Evolutionary conservation across 1,140 invertebrate genomes (phyloP).

Genomic region (Eurosta solidaginis): DNA sequence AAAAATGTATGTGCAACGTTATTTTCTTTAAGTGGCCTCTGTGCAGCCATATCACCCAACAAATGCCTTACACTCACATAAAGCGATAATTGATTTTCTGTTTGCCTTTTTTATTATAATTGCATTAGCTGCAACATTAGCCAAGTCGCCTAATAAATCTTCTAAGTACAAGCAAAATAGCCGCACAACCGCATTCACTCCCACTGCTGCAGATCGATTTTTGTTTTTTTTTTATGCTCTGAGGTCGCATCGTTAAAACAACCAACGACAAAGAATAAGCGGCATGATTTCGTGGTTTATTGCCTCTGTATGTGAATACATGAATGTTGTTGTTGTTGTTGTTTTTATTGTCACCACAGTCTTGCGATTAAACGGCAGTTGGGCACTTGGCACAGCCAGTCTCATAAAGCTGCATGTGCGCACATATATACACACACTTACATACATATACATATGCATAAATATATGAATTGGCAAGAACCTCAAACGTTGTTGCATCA

Average conservation of each 20-base stretch:
- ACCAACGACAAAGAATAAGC: background rate
- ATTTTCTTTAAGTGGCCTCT: too few species aligned
- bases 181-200: background rate
- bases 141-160: slow-evolving; percentile 24
- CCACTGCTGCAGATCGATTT: background rate
- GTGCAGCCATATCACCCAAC: too few species aligned
- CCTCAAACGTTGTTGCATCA: too few species aligned
- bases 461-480: too few species aligned
- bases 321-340: background rate
- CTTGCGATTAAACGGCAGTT: slow-evolving; percentile 23
- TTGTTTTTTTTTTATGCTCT: background rate
- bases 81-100: too few species aligned
- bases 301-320: background rate
- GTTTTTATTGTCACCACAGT: slow-evolving; percentile 4
- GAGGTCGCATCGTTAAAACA: slow-evolving; percentile 21
- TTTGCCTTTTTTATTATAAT: background rate
- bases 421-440: background rate
- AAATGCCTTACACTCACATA: too few species aligned
- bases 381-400: slow-evolving; percentile 6
- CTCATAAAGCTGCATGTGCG: background rate
- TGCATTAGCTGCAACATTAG: slow-evolving; percentile 25
- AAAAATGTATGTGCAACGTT: too few species aligned
- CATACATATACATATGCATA: background rate
- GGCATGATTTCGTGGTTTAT: slow-evolving; percentile 12
- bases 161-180: background rate